phyloP scores from a whole-genome alignment of 2,797 vertebrate species.

The Miichthys miiuy region DNA sequence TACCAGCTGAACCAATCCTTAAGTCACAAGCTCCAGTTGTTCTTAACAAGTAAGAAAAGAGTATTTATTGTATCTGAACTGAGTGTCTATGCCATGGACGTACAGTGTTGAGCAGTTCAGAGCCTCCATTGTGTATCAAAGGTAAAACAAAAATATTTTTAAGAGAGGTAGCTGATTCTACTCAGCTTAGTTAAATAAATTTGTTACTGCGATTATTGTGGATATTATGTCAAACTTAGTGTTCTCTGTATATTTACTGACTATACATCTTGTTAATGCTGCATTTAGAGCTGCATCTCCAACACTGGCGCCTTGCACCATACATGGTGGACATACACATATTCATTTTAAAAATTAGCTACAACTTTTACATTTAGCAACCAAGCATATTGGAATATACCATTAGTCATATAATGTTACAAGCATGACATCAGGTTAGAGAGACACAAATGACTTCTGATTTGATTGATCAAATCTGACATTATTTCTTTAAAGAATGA shows the following conservation, averaged over 20 bases:
- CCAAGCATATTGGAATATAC: background rate
- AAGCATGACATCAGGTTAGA: background rate
- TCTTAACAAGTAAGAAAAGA: too few relatives aligned
- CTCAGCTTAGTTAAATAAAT: background rate
- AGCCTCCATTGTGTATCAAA: too few relatives aligned
- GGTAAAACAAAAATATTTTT: too few relatives aligned
- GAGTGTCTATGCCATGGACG: too few relatives aligned
- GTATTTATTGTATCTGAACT: too few relatives aligned
- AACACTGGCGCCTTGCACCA: background rate
- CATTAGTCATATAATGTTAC: background rate
- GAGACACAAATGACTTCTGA: background rate
- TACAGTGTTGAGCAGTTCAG: too few relatives aligned
- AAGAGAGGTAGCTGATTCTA: too few relatives aligned
- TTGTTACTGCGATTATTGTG: background rate
- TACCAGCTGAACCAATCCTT: too few relatives aligned
- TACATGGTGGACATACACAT: background rate
- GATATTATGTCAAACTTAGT: background rate
- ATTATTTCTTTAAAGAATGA: background rate
- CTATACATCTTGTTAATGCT: background rate
- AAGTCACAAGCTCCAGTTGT: too few relatives aligned
- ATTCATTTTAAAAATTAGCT: background rate
- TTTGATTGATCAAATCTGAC: background rate
- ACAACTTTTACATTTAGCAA: background rate
- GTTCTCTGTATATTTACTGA: background rate
- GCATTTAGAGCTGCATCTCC: background rate